Conservation (phyloP, 2,113 vertebrate species). For the Sceloporus undulatus region DNA sequence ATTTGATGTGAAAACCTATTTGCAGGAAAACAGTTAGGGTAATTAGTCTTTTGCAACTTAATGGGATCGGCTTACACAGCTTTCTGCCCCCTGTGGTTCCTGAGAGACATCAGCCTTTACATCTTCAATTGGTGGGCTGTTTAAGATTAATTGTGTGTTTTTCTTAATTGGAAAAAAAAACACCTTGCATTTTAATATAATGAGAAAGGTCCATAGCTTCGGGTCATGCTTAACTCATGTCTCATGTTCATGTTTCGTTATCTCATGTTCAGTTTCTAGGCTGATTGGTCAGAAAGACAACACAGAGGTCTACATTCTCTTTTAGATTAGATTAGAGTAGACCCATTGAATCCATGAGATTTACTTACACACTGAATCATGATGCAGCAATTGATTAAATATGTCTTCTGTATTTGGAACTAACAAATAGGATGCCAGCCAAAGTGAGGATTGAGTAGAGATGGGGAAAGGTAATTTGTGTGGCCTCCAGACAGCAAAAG, state of each 20-base stretch:
- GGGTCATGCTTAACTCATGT: neutral
- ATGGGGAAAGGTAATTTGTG: too few relatives aligned
- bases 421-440: too few relatives aligned
- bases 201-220: neutral
- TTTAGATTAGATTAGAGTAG: too few relatives aligned
- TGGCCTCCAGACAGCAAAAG: too few relatives aligned
- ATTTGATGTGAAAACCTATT: conserved; percentile 66
- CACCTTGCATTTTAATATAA: neutral
- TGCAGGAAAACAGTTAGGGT: conserved; percentile 42
- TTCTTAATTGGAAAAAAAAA: neutral
- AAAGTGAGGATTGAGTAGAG: too few relatives aligned
- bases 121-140: conserved; percentile 40
- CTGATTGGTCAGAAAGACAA: neutral
- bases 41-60: conserved; percentile 56
- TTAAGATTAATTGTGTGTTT: neutral
- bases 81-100: conserved; percentile 19
- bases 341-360: too few relatives aligned
- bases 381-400: too few relatives aligned
- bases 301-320: too few relatives aligned
- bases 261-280: neutral
- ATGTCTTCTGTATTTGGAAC: too few relatives aligned
- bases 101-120: conserved; percentile 5
- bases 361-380: too few relatives aligned
- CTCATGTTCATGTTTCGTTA: neutral
- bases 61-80: conserved; percentile 43